phyloP scores from a whole-genome alignment of 2,888 invertebrate species.

The Clostera curtula region DNA sequence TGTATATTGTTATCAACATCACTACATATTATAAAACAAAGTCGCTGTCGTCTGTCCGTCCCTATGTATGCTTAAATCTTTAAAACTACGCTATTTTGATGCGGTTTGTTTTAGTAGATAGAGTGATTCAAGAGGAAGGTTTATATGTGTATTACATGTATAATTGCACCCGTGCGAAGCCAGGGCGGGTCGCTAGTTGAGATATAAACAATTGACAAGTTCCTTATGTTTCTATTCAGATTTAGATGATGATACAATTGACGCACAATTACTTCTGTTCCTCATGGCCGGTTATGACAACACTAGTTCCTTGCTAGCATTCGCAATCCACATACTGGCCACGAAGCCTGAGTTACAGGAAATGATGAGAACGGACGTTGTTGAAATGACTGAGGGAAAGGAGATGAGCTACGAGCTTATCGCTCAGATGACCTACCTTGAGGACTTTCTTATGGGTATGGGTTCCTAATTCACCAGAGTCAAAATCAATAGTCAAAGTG shows the following conservation, averaged over 20 bases:
- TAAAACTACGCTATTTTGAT: no score
- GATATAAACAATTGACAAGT: no score
- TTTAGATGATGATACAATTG: slow-evolving; percentile 68
- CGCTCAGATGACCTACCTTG: slow-evolving; percentile 46
- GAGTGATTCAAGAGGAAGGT: no score
- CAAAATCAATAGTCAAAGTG: no score
- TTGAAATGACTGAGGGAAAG: slow-evolving; percentile 46
- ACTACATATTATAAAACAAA: no score
- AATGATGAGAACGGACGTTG: slow-evolving; percentile 56
- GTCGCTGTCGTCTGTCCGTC: no score
- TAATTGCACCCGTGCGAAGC: no score
- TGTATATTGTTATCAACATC: no score
- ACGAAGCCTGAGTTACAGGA: slow-evolving; percentile 60
- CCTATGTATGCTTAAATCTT: no score
- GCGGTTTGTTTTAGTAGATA: no score
- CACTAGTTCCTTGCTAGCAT: slow-evolving; percentile 72
- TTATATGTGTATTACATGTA: no score
- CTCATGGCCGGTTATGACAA: slow-evolving; percentile 78
- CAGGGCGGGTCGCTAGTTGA: no score
- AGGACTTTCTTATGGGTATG: slow-evolving; percentile 52
- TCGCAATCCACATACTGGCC: slow-evolving; percentile 70
- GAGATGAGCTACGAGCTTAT: slow-evolving; percentile 53
- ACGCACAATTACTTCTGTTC: slow-evolving; percentile 75
- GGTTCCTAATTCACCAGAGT: background rate
- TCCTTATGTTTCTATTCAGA: slow-evolving; percentile 47